Evolutionary conservation across 30 jellyfish, hydroid and myxozoan species (phyloP).

Genomic region (Euphysa ruthae): DNA sequence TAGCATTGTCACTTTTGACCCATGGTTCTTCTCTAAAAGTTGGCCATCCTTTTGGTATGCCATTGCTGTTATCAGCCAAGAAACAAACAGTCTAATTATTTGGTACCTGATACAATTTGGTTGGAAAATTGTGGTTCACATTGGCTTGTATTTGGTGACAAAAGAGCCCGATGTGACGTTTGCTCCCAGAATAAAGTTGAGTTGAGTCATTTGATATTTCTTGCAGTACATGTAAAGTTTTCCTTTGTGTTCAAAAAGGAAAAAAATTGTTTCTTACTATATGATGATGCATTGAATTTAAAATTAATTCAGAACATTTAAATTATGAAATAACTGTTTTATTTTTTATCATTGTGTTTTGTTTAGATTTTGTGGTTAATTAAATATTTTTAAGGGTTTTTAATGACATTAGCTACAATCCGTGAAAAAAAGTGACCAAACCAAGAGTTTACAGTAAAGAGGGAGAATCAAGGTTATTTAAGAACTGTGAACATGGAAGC

Average conservation of each 20-base stretch:
- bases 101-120: conserved; percentile 32
- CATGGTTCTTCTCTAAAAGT: conserved; percentile 44
- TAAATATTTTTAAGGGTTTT: too few relatives aligned
- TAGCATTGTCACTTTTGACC: conserved; percentile 45
- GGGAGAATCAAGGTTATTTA: too few relatives aligned
- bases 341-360: too few relatives aligned
- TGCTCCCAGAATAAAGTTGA: conserved; percentile 37
- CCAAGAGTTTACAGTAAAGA: too few relatives aligned
- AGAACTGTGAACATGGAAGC: too few relatives aligned
- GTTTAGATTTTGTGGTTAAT: too few relatives aligned
- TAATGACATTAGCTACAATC: too few relatives aligned
- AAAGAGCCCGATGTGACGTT: conserved; percentile 63
- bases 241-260: conserved; percentile 25
- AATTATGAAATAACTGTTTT: too few relatives aligned
- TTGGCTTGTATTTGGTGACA: conserved; percentile 39
- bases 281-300: conserved; percentile 32
- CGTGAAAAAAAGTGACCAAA: too few relatives aligned
- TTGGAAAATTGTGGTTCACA: conserved; percentile 47
- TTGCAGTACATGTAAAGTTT: conserved; percentile 55
- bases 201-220: conserved; percentile 27
- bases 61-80: conserved; percentile 29
- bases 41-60: conserved; percentile 44
- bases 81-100: conserved; percentile 33
- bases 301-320: too few relatives aligned
- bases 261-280: conserved; percentile 22